A percentile compares a stretch with the other conserved stretches of the same genome.
Conservation (phyloP, 2,888 invertebrate species). For the Anoncus sp. region DNA sequence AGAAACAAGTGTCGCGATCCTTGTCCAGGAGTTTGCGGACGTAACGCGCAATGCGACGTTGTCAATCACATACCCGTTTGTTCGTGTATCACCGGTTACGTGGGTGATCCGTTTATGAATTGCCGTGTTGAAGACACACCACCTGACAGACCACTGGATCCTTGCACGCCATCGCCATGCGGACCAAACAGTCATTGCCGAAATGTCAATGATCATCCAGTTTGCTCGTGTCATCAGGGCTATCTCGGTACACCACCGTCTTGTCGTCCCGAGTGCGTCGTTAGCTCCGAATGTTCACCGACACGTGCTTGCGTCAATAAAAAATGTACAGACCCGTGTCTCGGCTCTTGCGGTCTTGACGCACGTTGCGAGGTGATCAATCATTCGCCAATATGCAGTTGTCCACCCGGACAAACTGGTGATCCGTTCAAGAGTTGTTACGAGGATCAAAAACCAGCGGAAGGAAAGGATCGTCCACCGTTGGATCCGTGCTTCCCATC, state of each 20-base stretch:
- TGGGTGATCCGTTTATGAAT: slow-evolving; percentile 83
- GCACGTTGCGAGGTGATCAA: slow-evolving; percentile 85
- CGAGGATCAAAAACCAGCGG: slow-evolving; percentile 84
- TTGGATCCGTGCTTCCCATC: slow-evolving; percentile 89
- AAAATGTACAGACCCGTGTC: slow-evolving; percentile 88
- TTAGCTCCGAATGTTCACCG: slow-evolving; percentile 83
- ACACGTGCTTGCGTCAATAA: slow-evolving; percentile 88
- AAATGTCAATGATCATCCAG: slow-evolving; percentile 80
- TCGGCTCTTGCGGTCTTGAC: slow-evolving; percentile 83
- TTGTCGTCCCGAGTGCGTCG: slow-evolving; percentile 83
- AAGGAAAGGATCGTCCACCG: slow-evolving; percentile 76
- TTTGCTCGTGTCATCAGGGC: slow-evolving; percentile 83
- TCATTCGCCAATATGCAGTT: slow-evolving; percentile 84
- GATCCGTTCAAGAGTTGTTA: slow-evolving; percentile 92
- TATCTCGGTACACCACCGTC: slow-evolving; percentile 83
- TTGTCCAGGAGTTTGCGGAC: slow-evolving; percentile 92
- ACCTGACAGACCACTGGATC: slow-evolving; percentile 72
- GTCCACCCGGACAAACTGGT: slow-evolving; percentile 84
- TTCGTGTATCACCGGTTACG: slow-evolving; percentile 82
- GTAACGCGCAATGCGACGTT: slow-evolving; percentile 90
- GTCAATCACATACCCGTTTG: slow-evolving; percentile 89
- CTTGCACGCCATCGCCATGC: slow-evolving; percentile 82
- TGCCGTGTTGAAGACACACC: slow-evolving; percentile 76
- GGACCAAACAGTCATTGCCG: slow-evolving; percentile 83
- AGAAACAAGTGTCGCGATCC: slow-evolving; percentile 93